phyloP scores from a whole-genome alignment of 2,113 vertebrate genomes.

The Proteles cristata region DNA sequence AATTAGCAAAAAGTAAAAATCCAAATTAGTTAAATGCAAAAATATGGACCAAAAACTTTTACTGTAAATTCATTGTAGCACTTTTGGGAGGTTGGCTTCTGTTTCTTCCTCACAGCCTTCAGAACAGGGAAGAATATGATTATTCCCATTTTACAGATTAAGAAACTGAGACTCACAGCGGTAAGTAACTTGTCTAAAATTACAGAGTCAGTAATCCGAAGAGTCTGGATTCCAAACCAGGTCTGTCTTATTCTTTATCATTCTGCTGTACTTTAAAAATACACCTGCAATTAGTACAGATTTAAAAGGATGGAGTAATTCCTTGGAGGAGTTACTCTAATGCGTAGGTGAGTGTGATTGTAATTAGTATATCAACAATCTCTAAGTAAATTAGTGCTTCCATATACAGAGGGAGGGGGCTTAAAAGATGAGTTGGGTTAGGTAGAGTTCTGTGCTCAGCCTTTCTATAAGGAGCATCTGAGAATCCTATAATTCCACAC shows the following conservation, averaged over 20 bases:
- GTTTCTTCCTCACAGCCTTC: neutral
- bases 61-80: neutral
- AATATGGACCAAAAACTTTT: neutral
- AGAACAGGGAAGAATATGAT: neutral
- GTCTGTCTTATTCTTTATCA: neutral
- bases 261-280: neutral
- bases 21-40: neutral
- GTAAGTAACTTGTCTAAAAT: neutral
- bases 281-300: constrained; percentile 57
- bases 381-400: constrained; percentile 49
- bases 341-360: constrained; percentile 58
- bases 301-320: neutral
- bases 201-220: neutral
- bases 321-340: constrained; percentile 49
- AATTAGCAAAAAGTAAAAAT: neutral
- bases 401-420: neutral
- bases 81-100: neutral
- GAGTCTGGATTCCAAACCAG: neutral
- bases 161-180: neutral
- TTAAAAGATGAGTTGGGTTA: neutral
- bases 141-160: neutral
- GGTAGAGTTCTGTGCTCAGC: neutral
- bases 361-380: constrained; percentile 47
- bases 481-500: neutral
- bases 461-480: neutral